Conservation (phyloP, 2,888 invertebrate species). For the Penaeus monodon region DNA sequence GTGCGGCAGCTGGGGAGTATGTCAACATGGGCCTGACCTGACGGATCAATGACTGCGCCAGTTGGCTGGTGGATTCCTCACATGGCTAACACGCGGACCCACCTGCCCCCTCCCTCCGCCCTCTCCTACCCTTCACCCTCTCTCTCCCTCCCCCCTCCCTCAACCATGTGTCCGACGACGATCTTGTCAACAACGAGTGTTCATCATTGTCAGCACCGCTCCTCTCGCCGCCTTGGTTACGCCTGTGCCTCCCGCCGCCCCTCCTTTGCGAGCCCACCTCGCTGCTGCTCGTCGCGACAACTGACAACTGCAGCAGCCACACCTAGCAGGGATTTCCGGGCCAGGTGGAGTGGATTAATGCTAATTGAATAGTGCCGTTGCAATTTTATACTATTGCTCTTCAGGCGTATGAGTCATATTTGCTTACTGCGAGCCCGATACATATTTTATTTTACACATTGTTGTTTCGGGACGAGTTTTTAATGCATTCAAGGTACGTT, state of each 20-base stretch:
- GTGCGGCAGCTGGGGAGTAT: constrained; percentile 42
- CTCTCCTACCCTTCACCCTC: constrained; percentile 4
- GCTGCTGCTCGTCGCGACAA: too few relatives aligned
- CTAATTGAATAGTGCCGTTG: too few relatives aligned
- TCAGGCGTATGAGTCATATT: too few relatives aligned
- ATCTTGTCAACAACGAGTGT: not conserved
- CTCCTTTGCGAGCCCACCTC: not conserved
- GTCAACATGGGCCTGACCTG: constrained; percentile 54
- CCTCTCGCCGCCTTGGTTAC: not conserved
- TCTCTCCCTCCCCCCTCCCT: not conserved
- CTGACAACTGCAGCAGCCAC: too few relatives aligned
- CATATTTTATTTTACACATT: too few relatives aligned
- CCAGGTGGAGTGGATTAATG: too few relatives aligned
- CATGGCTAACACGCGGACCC: constrained; percentile 52
- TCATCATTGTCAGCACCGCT: too few relatives aligned
- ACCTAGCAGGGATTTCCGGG: too few relatives aligned
- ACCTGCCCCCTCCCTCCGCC: constrained; percentile 5
- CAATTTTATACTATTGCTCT: too few relatives aligned
- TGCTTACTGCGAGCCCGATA: too few relatives aligned
- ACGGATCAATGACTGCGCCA: constrained; percentile 59
- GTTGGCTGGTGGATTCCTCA: constrained; percentile 51
- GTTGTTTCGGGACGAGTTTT: too few relatives aligned
- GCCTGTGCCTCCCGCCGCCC: not conserved
- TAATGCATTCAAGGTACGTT: too few relatives aligned
- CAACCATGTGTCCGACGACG: constrained; percentile 26